Conservation (phyloP, 1,140 invertebrate genomes). For the Trissolcus basalis region DNA sequence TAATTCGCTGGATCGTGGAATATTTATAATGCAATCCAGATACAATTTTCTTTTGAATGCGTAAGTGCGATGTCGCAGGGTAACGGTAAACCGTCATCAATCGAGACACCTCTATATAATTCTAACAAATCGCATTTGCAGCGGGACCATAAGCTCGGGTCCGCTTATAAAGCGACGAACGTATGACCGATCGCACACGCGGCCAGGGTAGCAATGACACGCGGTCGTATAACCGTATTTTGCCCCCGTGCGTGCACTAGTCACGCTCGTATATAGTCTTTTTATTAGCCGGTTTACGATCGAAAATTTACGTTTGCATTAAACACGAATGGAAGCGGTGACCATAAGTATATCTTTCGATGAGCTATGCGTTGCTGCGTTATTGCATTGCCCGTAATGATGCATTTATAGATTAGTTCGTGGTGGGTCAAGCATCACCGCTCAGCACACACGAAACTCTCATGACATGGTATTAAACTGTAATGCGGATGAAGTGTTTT, state of each 20-base stretch:
- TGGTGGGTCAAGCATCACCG: conserved; percentile 32
- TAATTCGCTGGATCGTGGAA: no score
- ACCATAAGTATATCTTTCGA: conserved; percentile 46
- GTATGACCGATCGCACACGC: conserved; percentile 51
- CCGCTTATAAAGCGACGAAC: conserved; percentile 48
- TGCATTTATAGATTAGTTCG: conserved; percentile 44
- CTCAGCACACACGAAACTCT: conserved; percentile 19
- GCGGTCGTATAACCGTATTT: conserved; percentile 68
- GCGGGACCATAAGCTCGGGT: conserved; percentile 30
- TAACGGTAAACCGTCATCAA: conserved; percentile 53
- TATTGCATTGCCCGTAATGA: conserved; percentile 57
- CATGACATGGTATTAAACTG: conserved; percentile 21
- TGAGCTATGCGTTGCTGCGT: conserved; percentile 37
- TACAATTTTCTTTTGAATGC: conserved; percentile 46
- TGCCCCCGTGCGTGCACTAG: conserved; percentile 61
- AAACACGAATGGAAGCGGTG: conserved; percentile 46
- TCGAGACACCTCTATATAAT: conserved; percentile 55
- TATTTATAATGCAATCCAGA: conserved; percentile 49
- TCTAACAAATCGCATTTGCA: conserved; percentile 46
- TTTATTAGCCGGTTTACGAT: conserved; percentile 53
- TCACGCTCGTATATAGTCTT: conserved; percentile 37
- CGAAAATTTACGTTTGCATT: conserved; percentile 53
- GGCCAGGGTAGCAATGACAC: conserved; percentile 62
- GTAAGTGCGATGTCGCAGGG: conserved; percentile 36
- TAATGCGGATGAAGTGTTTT: conserved; percentile 11